These are phyloP conservation scores for Hypolimnas misippus DNA, from an alignment of 2,888 invertebrate species.

Conservation along the genomic window DNA sequence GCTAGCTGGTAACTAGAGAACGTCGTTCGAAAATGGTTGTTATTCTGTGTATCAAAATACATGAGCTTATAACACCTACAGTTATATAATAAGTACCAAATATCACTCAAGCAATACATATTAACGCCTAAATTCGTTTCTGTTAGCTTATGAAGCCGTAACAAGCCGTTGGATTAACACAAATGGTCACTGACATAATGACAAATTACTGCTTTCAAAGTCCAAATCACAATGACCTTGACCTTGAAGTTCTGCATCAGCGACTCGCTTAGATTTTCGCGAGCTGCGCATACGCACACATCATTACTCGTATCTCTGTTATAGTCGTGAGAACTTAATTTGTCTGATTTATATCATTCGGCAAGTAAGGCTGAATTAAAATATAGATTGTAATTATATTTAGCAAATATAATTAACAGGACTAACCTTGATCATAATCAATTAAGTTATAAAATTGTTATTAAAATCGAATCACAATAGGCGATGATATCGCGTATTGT, in stretches of 20 bases:
- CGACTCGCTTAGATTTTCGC: constrained; percentile 14
- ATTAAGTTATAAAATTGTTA: no score
- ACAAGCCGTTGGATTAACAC: background rate
- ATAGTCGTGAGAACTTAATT: background rate
- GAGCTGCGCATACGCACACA: background rate
- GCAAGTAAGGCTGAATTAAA: background rate
- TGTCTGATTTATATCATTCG: background rate
- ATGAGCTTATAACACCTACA: no score
- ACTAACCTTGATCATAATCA: no score
- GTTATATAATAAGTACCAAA: no score
- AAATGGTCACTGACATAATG: background rate
- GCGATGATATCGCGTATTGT: no score
- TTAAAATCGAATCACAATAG: no score
- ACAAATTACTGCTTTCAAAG: background rate
- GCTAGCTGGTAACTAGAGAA: no score
- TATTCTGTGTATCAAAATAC: no score
- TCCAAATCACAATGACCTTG: constrained; percentile 25
- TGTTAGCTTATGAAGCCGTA: background rate
- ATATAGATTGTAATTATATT: no score
- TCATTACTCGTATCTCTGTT: background rate
- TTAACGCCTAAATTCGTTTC: background rate
- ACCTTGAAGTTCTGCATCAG: constrained; percentile 30
- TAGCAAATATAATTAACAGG: no score
- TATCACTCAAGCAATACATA: no score
- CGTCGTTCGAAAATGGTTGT: no score